Percentiles rank a stretch among this genome's conserved stretches.
Evolutionary conservation across 2,888 invertebrate genomes (phyloP).

Genomic region (Amitus sp.): DNA sequence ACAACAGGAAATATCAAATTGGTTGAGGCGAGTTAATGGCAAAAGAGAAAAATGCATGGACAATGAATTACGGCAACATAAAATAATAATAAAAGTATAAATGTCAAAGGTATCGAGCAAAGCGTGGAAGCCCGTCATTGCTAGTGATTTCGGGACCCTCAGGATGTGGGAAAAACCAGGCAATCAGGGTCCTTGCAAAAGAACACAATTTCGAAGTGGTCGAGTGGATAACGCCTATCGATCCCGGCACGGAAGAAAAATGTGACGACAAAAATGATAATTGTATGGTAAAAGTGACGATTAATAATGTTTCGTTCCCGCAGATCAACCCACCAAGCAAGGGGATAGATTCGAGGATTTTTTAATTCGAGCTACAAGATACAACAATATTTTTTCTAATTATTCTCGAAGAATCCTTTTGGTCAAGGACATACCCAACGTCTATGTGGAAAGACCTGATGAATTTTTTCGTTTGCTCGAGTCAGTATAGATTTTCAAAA

Average conservation of each 20-base stretch:
- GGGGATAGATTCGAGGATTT: conserved; percentile 79
- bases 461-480: conserved; percentile 75
- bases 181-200: conserved; percentile 74
- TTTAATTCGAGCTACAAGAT: conserved; percentile 81
- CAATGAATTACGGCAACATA: conserved; percentile 55
- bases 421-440: conserved; percentile 87
- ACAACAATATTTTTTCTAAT: conserved; percentile 62
- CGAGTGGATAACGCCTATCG: conserved; percentile 87
- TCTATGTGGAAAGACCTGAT: conserved; percentile 73
- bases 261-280: conserved; percentile 43
- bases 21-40: too few species aligned
- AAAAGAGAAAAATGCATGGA: too few species aligned
- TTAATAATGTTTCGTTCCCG: too few species aligned
- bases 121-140: conserved; percentile 45
- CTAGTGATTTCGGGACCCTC: conserved; percentile 84
- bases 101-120: conserved; percentile 51
- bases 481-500: conserved; percentile 58
- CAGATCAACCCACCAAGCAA: conserved; percentile 67
- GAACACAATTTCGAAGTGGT: conserved; percentile 71
- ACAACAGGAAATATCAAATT: conserved; percentile 56
- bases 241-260: conserved; percentile 72
- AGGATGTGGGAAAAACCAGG: conserved; percentile 85
- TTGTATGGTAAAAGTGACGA: not conserved
- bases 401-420: conserved; percentile 70
- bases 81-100: conserved; percentile 57